Base-by-base conservation (phyloP, 2,113 vertebrate genomes). In the Hippocampus abdominalis region DNA sequence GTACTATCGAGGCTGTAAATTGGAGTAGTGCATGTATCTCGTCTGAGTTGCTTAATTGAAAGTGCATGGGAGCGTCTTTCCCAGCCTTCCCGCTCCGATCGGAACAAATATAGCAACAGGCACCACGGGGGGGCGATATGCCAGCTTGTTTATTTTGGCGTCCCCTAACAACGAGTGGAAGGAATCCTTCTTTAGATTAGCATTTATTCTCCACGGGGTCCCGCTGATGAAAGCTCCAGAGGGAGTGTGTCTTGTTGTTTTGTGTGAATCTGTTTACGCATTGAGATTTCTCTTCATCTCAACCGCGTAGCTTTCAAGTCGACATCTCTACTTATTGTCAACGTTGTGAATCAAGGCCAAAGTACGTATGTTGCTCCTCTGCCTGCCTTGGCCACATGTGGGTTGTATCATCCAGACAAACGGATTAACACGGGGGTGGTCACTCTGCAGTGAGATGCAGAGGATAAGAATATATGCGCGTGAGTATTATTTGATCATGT, bases 81-180 rank as follows among this genome's bases (percentile, higher is more conserved):
- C 86, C 84, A 87, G 85, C 80, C 80, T 85, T 69, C 18, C 39
- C 29, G 64, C 75, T 76, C 72, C 2, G 12, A 65, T 77, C 51
- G 12, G 69, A 67, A 66, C 82, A 80, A 87, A 90, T 86, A 77
- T 88, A 88, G 84, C 78, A 82, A 78, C 81, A 80, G 46, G 66
- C 80, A 70, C 82, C 84, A 82, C 86, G 72, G 73, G 81, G 82
- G 73, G 79, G 64, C 6, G 25, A 70, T 82, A 69, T 80, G 62
- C 74, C 74, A 65, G 44, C 64, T 70, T 81, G 83, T 83, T 84
- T 84, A 81, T 69, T 74, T 79, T 81, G 78, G 75, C 75, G 73
- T 73, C 48, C 36, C 54, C 23, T 46, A 23, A 16, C 8, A 2
- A 65, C 23, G 67, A 74, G 51, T 75, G 25, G 81, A 85, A 83